These are phyloP conservation scores for Sminthurinus signatus DNA, from an alignment of 1,140 invertebrate species.

Conservation along the genomic window DNA sequence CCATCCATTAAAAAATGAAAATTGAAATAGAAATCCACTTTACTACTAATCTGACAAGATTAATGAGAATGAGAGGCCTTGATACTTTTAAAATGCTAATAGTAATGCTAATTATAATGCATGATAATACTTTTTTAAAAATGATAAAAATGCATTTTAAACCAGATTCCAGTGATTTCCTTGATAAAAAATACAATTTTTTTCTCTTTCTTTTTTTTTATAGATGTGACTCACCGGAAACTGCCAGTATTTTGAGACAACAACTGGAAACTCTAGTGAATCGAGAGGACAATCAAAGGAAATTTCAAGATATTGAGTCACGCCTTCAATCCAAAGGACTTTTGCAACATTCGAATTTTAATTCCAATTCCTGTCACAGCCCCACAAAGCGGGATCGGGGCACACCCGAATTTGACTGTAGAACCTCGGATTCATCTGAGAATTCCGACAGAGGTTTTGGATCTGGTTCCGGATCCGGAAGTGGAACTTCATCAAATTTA, in stretches of 20 bases:
- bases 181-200: too few relatives aligned
- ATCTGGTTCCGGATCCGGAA: conserved; percentile 35
- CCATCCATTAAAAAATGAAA: too few relatives aligned
- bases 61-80: too few relatives aligned
- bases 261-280: conserved; percentile 77
- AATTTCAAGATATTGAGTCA: conserved; percentile 70
- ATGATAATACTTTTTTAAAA: too few relatives aligned
- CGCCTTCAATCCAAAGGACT: conserved; percentile 50
- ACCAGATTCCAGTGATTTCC: too few relatives aligned
- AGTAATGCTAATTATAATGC: too few relatives aligned
- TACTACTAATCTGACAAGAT: too few relatives aligned
- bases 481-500: too few relatives aligned
- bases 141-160: too few relatives aligned
- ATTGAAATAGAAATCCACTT: too few relatives aligned
- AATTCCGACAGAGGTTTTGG: conserved; percentile 43
- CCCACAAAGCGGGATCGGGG: conserved; percentile 33
- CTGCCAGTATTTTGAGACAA: conserved; percentile 71
- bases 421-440: conserved; percentile 39
- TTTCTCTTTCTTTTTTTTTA: conserved; percentile 13
- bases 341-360: conserved; percentile 27
- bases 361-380: conserved; percentile 14
- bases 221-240: conserved; percentile 84
- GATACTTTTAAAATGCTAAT: too few relatives aligned
- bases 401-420: conserved; percentile 39
- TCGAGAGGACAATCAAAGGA: conserved; percentile 77